Percentiles rank a stretch among this genome's conserved stretches.
phyloP scores from a whole-genome alignment of 2,888 invertebrate genomes.

The Cryptops parisi region DNA sequence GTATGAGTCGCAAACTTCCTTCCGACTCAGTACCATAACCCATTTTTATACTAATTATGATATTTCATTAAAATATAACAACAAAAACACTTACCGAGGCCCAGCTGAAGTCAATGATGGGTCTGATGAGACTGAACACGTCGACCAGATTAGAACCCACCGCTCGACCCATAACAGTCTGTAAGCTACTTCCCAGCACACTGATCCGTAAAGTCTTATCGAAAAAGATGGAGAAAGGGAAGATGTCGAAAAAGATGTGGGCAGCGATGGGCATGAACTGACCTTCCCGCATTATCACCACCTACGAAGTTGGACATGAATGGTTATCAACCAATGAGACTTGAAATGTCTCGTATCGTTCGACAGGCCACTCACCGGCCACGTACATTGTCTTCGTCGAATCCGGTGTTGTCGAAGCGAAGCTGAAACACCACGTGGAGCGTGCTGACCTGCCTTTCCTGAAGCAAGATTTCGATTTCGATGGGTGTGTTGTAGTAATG shows the following conservation, averaged over 20 bases:
- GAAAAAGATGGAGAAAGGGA: constrained; percentile 95
- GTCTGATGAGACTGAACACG: constrained; percentile 81
- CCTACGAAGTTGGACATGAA: neutral
- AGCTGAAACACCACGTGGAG: constrained; percentile 87
- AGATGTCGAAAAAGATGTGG: constrained; percentile 84
- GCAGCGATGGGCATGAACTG: constrained; percentile 54
- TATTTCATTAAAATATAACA: neutral
- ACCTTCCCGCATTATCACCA: constrained; percentile 4
- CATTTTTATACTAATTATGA: no score
- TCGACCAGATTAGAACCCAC: constrained; percentile 80
- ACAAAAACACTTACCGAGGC: constrained; percentile 58
- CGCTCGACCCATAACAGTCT: constrained; percentile 58
- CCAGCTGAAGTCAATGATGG: constrained; percentile 86
- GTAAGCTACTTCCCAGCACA: constrained; percentile 73
- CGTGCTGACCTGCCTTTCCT: constrained; percentile 75
- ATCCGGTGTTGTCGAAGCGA: constrained; percentile 86
- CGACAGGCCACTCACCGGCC: neutral
- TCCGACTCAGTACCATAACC: no score
- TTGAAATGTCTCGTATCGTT: neutral
- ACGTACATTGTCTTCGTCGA: constrained; percentile 27
- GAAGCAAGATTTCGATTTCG: constrained; percentile 73
- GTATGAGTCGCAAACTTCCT: no score
- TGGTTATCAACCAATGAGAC: neutral
- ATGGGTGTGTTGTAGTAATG: constrained; percentile 92
- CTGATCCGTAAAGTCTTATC: constrained; percentile 78